phyloP scores from a whole-genome alignment of 2,888 invertebrate species.

The Epicampocera succincta region DNA sequence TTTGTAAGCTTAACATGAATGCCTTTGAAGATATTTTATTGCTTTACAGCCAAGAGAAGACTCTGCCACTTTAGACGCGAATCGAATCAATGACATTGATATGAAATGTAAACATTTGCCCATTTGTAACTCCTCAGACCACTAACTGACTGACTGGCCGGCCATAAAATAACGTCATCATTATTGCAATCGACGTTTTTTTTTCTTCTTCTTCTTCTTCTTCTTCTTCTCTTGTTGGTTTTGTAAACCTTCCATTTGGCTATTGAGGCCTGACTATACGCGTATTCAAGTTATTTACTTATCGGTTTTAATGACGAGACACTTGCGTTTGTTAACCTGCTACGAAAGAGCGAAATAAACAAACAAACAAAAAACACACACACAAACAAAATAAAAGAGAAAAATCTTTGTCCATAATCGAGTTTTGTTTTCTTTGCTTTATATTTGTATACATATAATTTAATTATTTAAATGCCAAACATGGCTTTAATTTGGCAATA shows the following conservation, averaged over 20 bases:
- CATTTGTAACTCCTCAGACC: neutral
- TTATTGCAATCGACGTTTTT: constrained; percentile 13
- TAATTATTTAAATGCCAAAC: constrained; percentile 27
- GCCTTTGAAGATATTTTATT: constrained; percentile 5
- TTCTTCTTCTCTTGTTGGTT: neutral
- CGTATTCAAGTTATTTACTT: constrained; percentile 6
- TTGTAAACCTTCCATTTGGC: constrained; percentile 3
- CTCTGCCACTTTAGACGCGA: constrained; percentile 34
- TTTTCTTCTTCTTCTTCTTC: neutral
- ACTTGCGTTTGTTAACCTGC: constrained; percentile 64
- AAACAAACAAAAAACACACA: no score
- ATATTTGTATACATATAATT: neutral
- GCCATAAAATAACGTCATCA: constrained; percentile 44
- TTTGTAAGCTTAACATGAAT: no score
- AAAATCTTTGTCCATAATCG: constrained; percentile 20
- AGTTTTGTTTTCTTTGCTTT: constrained; percentile 1
- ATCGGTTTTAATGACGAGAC: constrained; percentile 41
- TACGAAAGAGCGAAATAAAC: neutral
- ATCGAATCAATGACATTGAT: constrained; percentile 69
- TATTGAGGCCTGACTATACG: constrained; percentile 19
- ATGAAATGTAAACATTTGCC: constrained; percentile 20
- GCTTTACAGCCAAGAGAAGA: constrained; percentile 27
- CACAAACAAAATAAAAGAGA: neutral
- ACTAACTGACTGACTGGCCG: constrained; percentile 20
- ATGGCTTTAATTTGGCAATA: constrained; percentile 24